These are phyloP conservation scores for Pyrrhia umbra DNA, from an alignment of 2,888 invertebrate species.

Conservation along the genomic window DNA sequence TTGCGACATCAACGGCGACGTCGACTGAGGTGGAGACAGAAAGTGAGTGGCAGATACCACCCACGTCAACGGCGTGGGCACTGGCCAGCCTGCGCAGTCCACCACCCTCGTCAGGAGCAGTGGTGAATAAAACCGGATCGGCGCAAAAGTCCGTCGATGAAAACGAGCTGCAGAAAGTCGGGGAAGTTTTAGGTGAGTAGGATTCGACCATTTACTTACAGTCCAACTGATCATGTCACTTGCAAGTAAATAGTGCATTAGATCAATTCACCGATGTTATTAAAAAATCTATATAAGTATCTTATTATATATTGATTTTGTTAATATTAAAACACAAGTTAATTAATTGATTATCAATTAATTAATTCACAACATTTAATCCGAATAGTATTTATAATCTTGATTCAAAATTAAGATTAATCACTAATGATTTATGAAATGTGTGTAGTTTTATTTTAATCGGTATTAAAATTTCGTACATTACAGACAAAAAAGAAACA, in stretches of 20 bases:
- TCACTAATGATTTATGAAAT: too few relatives aligned
- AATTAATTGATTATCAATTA: too few relatives aligned
- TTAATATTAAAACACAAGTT: too few relatives aligned
- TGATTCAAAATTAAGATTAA: background rate
- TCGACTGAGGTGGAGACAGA: conserved; percentile 73
- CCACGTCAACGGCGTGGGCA: conserved; percentile 88
- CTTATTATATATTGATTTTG: too few relatives aligned
- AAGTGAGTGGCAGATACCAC: conserved; percentile 84
- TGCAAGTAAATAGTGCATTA: background rate
- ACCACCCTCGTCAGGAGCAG: conserved; percentile 71
- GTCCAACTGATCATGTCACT: background rate
- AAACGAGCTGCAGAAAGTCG: conserved; percentile 86
- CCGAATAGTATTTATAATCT: too few relatives aligned
- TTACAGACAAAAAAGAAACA: conserved; percentile 81
- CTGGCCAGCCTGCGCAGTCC: conserved; percentile 85
- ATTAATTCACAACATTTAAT: too few relatives aligned
- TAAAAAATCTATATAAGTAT: too few relatives aligned
- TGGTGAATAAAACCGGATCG: conserved; percentile 70
- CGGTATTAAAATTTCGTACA: conserved; percentile 21
- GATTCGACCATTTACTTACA: background rate
- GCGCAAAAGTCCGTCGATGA: conserved; percentile 78
- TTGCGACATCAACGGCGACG: conserved; percentile 74
- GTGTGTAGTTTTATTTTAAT: background rate
- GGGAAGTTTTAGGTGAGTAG: conserved; percentile 80
- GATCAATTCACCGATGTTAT: background rate